phyloP scores from a whole-genome alignment of 2,888 invertebrate species.

The Troilus luridus region DNA sequence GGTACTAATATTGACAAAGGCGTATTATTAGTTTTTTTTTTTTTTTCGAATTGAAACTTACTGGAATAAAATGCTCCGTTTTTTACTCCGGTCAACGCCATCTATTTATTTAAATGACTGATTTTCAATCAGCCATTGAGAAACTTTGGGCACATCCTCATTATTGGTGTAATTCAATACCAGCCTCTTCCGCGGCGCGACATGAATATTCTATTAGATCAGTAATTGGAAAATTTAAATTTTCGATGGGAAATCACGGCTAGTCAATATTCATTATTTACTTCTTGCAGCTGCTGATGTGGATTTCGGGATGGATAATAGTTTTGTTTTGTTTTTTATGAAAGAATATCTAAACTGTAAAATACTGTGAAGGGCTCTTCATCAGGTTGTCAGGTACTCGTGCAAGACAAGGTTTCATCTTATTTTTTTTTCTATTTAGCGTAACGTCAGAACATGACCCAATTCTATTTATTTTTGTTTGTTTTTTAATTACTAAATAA shows the following conservation, averaged over 20 bases:
- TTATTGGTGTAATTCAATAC: neutral
- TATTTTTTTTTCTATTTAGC: no score
- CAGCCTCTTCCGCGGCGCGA: neutral
- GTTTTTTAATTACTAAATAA: no score
- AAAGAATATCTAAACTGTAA: neutral
- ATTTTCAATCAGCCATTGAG: neutral
- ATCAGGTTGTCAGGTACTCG: neutral
- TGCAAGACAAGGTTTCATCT: neutral
- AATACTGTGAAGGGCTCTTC: neutral
- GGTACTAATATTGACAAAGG: neutral
- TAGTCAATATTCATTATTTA: slow-evolving; percentile 50
- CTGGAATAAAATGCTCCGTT: neutral
- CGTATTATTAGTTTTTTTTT: neutral
- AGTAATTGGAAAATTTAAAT: slow-evolving; percentile 38
- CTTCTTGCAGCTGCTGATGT: neutral
- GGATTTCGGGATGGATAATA: neutral
- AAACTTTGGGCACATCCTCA: neutral
- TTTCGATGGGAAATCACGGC: slow-evolving; percentile 26
- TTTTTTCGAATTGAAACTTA: neutral
- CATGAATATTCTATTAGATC: slow-evolving; percentile 33
- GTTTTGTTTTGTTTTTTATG: neutral
- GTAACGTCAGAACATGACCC: no score
- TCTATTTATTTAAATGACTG: neutral
- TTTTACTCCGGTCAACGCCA: neutral
- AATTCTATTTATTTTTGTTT: no score